Evolutionary conservation across 2,113 vertebrate genomes (phyloP).

Genomic region (Rattus norvegicus): DNA sequence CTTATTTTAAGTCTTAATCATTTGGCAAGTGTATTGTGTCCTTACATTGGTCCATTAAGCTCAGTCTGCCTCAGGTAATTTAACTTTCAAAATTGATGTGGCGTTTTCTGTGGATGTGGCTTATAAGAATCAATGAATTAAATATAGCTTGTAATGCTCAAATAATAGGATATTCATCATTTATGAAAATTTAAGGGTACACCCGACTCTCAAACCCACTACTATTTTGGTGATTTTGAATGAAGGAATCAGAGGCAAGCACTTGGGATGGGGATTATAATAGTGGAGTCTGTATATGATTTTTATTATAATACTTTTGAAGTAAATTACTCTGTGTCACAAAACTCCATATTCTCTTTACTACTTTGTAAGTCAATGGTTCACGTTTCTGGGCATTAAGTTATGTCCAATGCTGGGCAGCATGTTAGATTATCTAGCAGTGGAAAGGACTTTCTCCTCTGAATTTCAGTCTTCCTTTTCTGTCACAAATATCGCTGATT

Average conservation of each 20-base stretch:
- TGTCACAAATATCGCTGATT: slow-evolving; percentile 34
- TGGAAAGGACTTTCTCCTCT: neutral
- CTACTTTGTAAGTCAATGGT: neutral
- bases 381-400: neutral
- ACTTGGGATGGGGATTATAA: neutral
- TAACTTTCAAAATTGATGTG: slow-evolving; percentile 44
- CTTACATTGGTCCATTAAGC: neutral
- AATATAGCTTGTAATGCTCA: slow-evolving; percentile 17
- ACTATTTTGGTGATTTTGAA: slow-evolving; percentile 20
- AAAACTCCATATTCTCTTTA: neutral
- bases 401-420: neutral
- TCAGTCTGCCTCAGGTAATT: neutral
- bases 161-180: slow-evolving; percentile 31
- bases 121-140: slow-evolving; percentile 52
- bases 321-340: neutral
- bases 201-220: neutral
- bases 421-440: neutral
- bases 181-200: slow-evolving; percentile 22
- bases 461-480: neutral
- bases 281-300: neutral
- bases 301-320: slow-evolving; percentile 39
- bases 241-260: neutral
- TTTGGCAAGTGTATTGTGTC: slow-evolving; percentile 9
- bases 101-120: slow-evolving; percentile 10
- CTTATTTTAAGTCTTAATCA: neutral